Evolutionary conservation across 2,888 invertebrate genomes (phyloP), one percentile per base, ranked within the genome.

Genomic region (Cremastinae sp.): DNA sequence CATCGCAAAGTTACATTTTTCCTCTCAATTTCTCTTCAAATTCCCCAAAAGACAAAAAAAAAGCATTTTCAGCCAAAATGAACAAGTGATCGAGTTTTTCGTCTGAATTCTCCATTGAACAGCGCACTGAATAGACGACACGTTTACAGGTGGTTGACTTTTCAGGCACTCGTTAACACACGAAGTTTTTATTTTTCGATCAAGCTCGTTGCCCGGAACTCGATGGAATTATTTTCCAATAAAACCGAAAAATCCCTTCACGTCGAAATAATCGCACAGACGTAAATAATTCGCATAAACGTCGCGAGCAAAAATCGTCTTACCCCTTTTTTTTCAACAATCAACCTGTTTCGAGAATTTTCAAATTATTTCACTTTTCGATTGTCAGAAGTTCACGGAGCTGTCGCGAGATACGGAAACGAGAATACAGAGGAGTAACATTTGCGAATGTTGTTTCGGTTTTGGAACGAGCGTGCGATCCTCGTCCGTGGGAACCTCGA

Each of bases 61-160:
- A n/a, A n/a, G n/a, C n/a, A n/a, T n/a, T n/a, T n/a, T n/a, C n/a
- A n/a, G n/a, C n/a, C n/a, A n/a, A n/a, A n/a, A n/a, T n/a, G n/a
- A n/a, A n/a, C n/a, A n/a, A n/a, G n/a, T n/a, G n/a, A n/a, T n/a
- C n/a, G n/a, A n/a, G n/a, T n/a, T n/a, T n/a, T n/a, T n/a, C n/a
- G n/a, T n/a, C n/a, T n/a, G n/a, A n/a, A n/a, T n/a, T n/a, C n/a
- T 51, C 35, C n/a, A 35, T n/a, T n/a, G 14, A 49, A 14, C 16
- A 22, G 28, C 22, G 49, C 55, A 12, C 18, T 18, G 3, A 16
- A 18, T 9, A 4, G 18, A 56, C 14, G 10, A 75, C 58, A 65
- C 49, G 79, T 73, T 81, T 74, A 81, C 81, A 81, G 81, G 81
- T 81, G 81, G 81, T 81, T 80, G 80, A 75, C 56, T 80, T 71